These are phyloP conservation scores for Nemapogon koenigi DNA, from an alignment of 2,888 invertebrate species.

Conservation along the genomic window DNA sequence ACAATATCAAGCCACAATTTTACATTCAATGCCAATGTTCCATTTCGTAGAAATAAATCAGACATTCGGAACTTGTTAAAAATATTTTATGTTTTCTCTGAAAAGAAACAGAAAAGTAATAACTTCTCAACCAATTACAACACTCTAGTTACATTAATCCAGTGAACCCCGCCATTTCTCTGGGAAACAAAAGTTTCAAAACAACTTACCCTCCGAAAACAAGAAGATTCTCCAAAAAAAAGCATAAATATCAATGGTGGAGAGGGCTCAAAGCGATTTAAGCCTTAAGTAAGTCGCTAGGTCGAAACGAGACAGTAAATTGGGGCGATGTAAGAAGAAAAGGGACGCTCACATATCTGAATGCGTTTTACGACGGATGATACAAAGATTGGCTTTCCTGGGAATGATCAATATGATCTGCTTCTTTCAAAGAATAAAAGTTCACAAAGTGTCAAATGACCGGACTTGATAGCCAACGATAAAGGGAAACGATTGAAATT, in stretches of 20 bases:
- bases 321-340: slow-evolving; percentile 17
- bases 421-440: slow-evolving; percentile 15
- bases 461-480: not conserved
- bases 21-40: no score
- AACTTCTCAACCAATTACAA: slow-evolving; percentile 52
- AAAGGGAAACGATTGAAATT: slow-evolving; percentile 9
- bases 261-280: slow-evolving; percentile 37
- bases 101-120: slow-evolving; percentile 47
- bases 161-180: slow-evolving; percentile 35
- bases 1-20: no score
- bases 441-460: slow-evolving; percentile 14
- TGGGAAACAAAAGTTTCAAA: slow-evolving; percentile 47
- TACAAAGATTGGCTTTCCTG: slow-evolving; percentile 27
- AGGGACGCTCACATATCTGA: slow-evolving; percentile 32
- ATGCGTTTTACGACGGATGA: slow-evolving; percentile 43
- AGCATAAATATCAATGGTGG: slow-evolving; percentile 53
- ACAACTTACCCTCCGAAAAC: slow-evolving; percentile 39
- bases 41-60: slow-evolving; percentile 44
- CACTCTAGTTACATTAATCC: slow-evolving; percentile 53
- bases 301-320: slow-evolving; percentile 17
- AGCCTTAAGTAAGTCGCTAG: slow-evolving; percentile 20
- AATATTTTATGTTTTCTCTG: slow-evolving; percentile 47
- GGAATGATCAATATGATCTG: slow-evolving; percentile 38
- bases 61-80: slow-evolving; percentile 36
- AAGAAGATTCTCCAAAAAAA: slow-evolving; percentile 36